These are phyloP conservation scores for Galago senegalensis DNA, from an alignment of 2,797 vertebrate species.

Conservation along the genomic window DNA sequence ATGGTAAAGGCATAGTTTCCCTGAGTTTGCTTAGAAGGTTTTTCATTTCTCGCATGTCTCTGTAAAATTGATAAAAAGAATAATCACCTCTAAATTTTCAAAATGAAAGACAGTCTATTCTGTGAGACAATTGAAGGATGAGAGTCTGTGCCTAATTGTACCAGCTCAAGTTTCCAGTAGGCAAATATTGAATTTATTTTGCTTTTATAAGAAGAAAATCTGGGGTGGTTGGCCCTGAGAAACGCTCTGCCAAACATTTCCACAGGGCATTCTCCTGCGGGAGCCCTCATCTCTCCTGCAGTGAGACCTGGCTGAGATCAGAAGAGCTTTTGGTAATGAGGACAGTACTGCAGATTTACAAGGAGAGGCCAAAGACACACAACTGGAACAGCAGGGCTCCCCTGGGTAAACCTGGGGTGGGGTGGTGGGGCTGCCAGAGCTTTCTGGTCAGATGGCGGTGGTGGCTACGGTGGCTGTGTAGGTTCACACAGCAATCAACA, in stretches of 20 bases:
- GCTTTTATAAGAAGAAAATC: slow-evolving; percentile 41
- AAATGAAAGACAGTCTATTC: slow-evolving; percentile 13
- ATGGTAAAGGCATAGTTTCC: slow-evolving; percentile 99
- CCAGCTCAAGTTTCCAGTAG: slow-evolving; percentile 5
- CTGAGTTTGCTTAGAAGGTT: slow-evolving; percentile 99
- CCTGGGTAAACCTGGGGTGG: background rate
- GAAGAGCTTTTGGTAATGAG: background rate
- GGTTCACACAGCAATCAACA: background rate
- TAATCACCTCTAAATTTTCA: slow-evolving; percentile 57
- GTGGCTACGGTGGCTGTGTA: background rate
- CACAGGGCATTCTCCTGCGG: background rate
- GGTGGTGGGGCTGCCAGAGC: no score
- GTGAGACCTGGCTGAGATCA: background rate
- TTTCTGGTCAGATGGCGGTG: background rate
- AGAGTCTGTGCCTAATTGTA: background rate
- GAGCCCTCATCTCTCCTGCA: background rate
- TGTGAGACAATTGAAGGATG: background rate
- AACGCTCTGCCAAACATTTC: background rate
- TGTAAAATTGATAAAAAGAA: slow-evolving; percentile 88
- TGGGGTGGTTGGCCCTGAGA: background rate
- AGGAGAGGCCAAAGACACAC: background rate
- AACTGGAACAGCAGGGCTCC: background rate
- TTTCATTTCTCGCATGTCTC: slow-evolving; percentile 99
- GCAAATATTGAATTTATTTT: slow-evolving; percentile 61
- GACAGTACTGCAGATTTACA: background rate